phyloP scores from a whole-genome alignment of 2,797 vertebrate species.

The Sebastes steindachneri region DNA sequence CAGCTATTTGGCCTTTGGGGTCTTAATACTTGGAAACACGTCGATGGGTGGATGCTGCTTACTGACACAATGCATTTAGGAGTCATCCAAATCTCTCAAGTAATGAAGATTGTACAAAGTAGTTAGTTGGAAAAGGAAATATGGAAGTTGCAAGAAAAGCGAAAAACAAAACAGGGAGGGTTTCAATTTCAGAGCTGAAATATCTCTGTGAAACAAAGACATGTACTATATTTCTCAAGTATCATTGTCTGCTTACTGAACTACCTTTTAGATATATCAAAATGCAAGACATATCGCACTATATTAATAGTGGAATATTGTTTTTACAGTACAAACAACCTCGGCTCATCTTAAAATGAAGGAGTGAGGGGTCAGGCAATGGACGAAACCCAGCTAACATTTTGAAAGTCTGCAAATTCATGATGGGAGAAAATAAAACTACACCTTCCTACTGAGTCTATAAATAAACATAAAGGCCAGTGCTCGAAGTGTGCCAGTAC shows the following conservation, averaged over 20 bases:
- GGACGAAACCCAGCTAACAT: not conserved
- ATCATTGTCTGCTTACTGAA: not conserved
- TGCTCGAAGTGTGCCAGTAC: no score
- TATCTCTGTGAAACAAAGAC: not conserved
- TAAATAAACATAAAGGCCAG: not conserved
- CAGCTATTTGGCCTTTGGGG: slow-evolving; percentile 36
- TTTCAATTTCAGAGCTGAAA: not conserved
- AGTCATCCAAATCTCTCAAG: slow-evolving; percentile 20
- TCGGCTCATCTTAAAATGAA: not conserved
- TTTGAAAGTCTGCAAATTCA: not conserved
- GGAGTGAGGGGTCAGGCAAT: not conserved
- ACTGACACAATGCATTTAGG: slow-evolving; percentile 37
- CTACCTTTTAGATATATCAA: not conserved
- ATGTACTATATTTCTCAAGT: not conserved
- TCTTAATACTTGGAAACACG: slow-evolving; percentile 48
- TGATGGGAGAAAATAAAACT: not conserved
- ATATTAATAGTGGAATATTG: not conserved
- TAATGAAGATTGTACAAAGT: not conserved
- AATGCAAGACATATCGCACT: not conserved
- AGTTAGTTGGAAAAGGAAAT: not conserved
- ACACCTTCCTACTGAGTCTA: not conserved
- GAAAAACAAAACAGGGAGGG: not conserved
- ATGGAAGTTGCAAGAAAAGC: not conserved
- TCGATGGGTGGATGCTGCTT: slow-evolving; percentile 22
- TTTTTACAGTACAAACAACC: not conserved